Evolutionary conservation across 2,797 vertebrate genomes (phyloP).

Genomic region (Eidolon dupreanum): DNA sequence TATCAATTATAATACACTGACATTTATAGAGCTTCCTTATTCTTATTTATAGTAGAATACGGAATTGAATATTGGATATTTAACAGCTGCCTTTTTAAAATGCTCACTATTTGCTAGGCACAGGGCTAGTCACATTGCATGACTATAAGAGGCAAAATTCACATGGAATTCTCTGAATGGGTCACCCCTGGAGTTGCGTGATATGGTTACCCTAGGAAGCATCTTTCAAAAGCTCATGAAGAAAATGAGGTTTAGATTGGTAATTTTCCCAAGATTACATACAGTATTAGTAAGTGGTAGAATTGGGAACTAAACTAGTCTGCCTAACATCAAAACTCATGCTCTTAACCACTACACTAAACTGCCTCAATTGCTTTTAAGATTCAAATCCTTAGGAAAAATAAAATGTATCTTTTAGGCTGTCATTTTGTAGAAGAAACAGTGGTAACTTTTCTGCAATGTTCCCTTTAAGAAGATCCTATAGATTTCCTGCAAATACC

Average conservation of each 20-base stretch:
- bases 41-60: neutral
- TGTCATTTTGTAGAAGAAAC: neutral
- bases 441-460: neutral
- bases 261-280: neutral
- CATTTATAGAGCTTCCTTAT: neutral
- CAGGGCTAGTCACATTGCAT: neutral
- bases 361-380: neutral
- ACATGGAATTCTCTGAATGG: neutral
- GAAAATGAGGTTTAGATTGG: neutral
- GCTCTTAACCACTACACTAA: neutral
- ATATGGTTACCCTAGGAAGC: neutral
- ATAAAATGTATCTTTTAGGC: neutral
- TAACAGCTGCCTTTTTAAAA: neutral
- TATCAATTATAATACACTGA: neutral
- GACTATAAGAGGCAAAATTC: neutral
- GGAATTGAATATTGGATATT: neutral
- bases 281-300: neutral
- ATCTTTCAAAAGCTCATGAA: neutral
- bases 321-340: neutral
- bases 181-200: neutral
- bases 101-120: neutral
- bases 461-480: neutral
- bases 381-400: neutral
- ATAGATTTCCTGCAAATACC: neutral
- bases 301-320: neutral